phyloP scores from a whole-genome alignment of 2,113 vertebrate species.

The Malurus elegans region DNA sequence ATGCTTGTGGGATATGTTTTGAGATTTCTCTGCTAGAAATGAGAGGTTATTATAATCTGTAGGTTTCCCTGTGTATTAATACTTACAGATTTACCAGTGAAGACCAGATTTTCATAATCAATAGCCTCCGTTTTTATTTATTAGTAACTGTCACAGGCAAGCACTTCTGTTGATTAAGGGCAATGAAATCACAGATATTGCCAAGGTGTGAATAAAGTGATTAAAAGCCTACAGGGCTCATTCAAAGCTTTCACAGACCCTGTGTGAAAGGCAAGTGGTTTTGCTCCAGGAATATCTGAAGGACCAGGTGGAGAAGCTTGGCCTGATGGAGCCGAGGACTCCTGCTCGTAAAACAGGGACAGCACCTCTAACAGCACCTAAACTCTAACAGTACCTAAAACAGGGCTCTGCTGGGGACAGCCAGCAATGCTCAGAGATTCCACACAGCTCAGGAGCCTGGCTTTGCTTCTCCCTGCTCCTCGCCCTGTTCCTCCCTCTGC shows the following conservation, averaged over 20 bases:
- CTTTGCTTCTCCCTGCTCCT: not conserved
- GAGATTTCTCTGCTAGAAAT: not conserved
- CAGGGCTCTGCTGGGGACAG: not conserved
- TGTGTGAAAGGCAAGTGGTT: not conserved
- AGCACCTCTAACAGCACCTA: not conserved
- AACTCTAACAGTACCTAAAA: no score
- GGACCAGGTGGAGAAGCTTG: not conserved
- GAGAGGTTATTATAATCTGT: not conserved
- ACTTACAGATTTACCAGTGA: not conserved
- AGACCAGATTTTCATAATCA: constrained; percentile 13
- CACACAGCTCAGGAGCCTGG: not conserved
- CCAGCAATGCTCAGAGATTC: not conserved
- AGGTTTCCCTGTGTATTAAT: not conserved
- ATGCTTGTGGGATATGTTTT: not conserved
- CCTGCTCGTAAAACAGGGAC: not conserved
- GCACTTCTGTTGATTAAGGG: not conserved
- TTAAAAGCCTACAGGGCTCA: not conserved
- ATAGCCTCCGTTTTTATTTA: constrained; percentile 1
- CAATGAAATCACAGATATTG: not conserved
- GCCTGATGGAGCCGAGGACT: accelerated
- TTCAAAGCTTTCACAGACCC: not conserved
- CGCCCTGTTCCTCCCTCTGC: not conserved
- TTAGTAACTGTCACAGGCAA: constrained; percentile 11
- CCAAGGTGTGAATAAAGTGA: not conserved
- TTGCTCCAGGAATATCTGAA: not conserved